A percentile compares a stretch with the other conserved stretches of the same genome.
phyloP scores from a whole-genome alignment of 2,888 invertebrate species.

The Agrochola circellaris region DNA sequence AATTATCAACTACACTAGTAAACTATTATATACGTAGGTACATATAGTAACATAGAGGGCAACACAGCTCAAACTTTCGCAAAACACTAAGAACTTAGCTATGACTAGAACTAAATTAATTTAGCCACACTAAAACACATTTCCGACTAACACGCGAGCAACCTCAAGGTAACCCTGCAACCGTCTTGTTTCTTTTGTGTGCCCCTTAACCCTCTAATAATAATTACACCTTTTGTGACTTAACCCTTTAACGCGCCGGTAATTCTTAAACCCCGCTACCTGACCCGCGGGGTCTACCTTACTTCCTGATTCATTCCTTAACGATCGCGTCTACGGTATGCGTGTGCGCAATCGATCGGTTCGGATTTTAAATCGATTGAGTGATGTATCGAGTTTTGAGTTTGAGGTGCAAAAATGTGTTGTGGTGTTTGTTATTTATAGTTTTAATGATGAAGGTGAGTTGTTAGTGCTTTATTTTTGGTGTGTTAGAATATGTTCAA shows the following conservation, averaged over 20 bases:
- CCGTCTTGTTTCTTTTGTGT: constrained; percentile 81
- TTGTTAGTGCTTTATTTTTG: neutral
- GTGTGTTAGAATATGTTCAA: neutral
- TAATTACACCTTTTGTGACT: constrained; percentile 87
- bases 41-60: neutral
- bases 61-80: constrained; percentile 14
- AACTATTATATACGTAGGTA: neutral
- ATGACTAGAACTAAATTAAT: constrained; percentile 45
- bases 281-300: constrained; percentile 84
- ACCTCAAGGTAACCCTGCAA: constrained; percentile 84
- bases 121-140: constrained; percentile 64
- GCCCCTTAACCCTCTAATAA: constrained; percentile 86
- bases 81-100: constrained; percentile 16
- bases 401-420: constrained; percentile 37
- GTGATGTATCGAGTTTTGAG: constrained; percentile 36
- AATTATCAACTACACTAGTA: neutral
- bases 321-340: constrained; percentile 82
- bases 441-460: constrained; percentile 42
- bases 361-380: constrained; percentile 69
- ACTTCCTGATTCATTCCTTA: constrained; percentile 89
- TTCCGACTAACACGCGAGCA: constrained; percentile 75
- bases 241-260: constrained; percentile 89
- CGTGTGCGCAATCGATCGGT: constrained; percentile 84
- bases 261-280: constrained; percentile 89
- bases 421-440: constrained; percentile 40